A percentile compares a stretch with the other conserved stretches of the same genome.
phyloP scores from a whole-genome alignment of 2,888 invertebrate species.

The Ceramica pisi region DNA sequence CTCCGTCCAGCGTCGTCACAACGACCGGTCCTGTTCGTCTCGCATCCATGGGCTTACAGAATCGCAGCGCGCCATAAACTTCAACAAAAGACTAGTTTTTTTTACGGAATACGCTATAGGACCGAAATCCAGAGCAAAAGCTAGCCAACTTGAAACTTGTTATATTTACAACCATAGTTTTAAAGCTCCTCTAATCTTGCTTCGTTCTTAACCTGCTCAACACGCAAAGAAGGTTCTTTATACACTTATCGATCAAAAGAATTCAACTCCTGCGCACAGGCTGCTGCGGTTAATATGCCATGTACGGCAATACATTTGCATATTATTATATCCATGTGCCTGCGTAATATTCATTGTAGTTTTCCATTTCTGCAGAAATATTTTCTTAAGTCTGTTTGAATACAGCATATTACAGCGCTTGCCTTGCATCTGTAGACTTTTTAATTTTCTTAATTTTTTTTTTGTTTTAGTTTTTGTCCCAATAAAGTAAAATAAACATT shows the following conservation, averaged over 20 bases:
- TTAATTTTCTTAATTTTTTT: too few species aligned
- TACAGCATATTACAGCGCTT: background rate
- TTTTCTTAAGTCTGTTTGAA: background rate
- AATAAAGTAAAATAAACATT: too few species aligned
- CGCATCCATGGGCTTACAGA: too few species aligned
- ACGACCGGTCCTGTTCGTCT: too few species aligned
- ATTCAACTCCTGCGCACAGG: conserved; percentile 39
- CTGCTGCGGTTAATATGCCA: conserved; percentile 29
- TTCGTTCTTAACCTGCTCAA: background rate
- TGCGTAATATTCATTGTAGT: conserved; percentile 45
- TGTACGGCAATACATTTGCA: conserved; percentile 35
- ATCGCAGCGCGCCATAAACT: too few species aligned
- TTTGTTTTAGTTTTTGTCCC: too few species aligned
- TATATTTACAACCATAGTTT: background rate
- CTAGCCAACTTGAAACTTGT: too few species aligned
- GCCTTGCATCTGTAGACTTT: background rate
- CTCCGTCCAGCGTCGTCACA: too few species aligned
- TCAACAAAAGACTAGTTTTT: too few species aligned
- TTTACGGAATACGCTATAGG: too few species aligned
- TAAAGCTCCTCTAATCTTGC: background rate
- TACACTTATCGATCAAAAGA: conserved; percentile 8
- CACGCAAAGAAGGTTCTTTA: background rate
- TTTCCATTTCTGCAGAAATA: conserved; percentile 44
- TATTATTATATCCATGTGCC: conserved; percentile 40
- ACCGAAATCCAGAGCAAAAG: too few species aligned